Percentiles rank a stretch among this genome's conserved stretches.
Evolutionary conservation across 2,113 vertebrate species (phyloP).

Genomic region (Falcunculus frontatus): DNA sequence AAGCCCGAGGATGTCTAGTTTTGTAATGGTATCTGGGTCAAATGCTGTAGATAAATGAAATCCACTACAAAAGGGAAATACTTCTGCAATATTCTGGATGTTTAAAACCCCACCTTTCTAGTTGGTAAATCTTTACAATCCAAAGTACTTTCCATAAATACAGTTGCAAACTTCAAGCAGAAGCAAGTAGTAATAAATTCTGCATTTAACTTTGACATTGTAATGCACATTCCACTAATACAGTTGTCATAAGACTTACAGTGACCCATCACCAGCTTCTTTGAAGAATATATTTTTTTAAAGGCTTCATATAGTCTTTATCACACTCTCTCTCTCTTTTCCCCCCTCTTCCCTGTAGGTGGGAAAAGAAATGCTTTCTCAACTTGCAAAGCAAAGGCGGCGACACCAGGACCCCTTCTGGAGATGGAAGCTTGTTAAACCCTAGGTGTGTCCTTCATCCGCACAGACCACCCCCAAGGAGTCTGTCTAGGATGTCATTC

Average conservation of each 20-base stretch:
- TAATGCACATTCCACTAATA: neutral
- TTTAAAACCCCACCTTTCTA: neutral
- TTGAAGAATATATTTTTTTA: neutral
- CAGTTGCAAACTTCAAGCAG: neutral
- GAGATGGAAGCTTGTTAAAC: slow-evolving; percentile 99
- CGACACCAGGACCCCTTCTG: slow-evolving; percentile 90
- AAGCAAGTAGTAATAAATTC: neutral
- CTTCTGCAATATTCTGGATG: neutral
- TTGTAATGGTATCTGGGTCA: neutral
- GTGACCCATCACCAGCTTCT: neutral
- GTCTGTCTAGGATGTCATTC: slow-evolving; percentile 64
- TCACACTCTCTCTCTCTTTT: neutral
- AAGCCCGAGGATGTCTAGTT: neutral
- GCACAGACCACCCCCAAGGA: slow-evolving; percentile 65
- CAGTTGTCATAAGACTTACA: neutral
- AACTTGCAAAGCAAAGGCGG: slow-evolving; percentile 95
- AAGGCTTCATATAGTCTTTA: neutral
- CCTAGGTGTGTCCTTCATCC: slow-evolving; percentile 73
- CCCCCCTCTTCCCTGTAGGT: slow-evolving; percentile 69
- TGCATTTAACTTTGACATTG: neutral
- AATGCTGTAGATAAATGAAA: neutral
- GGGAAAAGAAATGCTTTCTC: slow-evolving; percentile 92
- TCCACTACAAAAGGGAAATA: neutral
- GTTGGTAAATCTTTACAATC: neutral
- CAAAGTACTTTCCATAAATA: neutral